Base-by-base conservation (phyloP, 1,140 invertebrate genomes). In the Eciton burchellii region DNA sequence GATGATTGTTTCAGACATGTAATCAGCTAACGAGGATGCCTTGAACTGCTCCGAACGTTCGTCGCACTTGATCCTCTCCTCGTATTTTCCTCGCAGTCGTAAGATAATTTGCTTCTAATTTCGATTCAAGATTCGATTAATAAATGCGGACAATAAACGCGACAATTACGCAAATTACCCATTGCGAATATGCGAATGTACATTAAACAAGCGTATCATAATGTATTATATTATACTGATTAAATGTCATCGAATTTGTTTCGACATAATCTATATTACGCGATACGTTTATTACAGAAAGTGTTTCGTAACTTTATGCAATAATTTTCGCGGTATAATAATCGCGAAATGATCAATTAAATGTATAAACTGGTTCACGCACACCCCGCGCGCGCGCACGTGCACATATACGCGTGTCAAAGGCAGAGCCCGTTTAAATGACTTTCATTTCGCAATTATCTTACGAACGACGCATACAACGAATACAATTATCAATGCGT, bases 231-330 rank as follows among this genome's bases (percentile, higher is more conserved):
- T 63, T 21, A 63, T 43, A n/a, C 29, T 63, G 29, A 62, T 62
- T 43, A 41, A 63, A 19, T 63, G 35, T 41, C 16, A 63, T 63
- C n/a, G 35, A 63, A 63, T 9, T 41, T 4, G 29, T 63, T 63
- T 63, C n/a, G 19, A 16, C 11, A 5, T n/a, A 63, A 63, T 63
- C n/a, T 63, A 29, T 63, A 41, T 63, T 19, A 29, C 35, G 8
- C 54, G n/a, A 56, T 63, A 63, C 35, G 35, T 63, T 63, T 43
- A 63, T 63, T 41, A 63, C 11, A 63, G 29, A 41, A 63, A 16
- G 9, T 8, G n/a, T 63, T 63, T 3, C 35, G 35, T 19, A 19
- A 63, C 29, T 43, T 63, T 19, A 43, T 6, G 5, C 11, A 21
- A 35, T n/a, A 41, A 41, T 11, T 35, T 62, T 9, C 35, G 26